These are phyloP conservation scores for Meriones unguiculatus DNA, from an alignment of 2,113 vertebrate genomes.

Conservation along the genomic window DNA sequence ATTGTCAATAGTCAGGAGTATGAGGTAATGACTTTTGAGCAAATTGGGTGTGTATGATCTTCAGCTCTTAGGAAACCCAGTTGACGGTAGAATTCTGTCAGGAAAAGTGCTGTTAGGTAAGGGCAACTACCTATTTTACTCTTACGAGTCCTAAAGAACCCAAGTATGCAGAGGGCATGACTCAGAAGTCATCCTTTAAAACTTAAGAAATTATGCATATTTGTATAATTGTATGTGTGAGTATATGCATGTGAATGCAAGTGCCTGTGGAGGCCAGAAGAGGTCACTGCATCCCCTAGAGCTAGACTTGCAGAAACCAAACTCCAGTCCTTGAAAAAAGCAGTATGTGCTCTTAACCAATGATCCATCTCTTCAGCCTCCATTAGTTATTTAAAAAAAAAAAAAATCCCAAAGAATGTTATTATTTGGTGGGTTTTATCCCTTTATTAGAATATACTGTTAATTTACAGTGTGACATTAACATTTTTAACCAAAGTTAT, in stretches of 20 bases:
- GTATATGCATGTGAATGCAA: background rate
- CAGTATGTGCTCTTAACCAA: background rate
- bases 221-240: background rate
- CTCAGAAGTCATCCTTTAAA: constrained; percentile 48
- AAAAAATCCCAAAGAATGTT: background rate
- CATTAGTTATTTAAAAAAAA: constrained; percentile 1
- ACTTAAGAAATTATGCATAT: background rate
- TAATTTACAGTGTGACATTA: constrained; percentile 22
- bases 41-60: constrained; percentile 11
- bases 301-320: background rate
- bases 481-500: constrained; percentile 53
- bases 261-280: background rate
- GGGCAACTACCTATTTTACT: constrained; percentile 21
- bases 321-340: background rate
- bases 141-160: constrained; percentile 22
- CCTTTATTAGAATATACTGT: constrained; percentile 37
- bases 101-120: background rate
- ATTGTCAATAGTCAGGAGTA: background rate
- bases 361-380: background rate
- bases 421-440: constrained; percentile 6
- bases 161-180: background rate
- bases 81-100: background rate
- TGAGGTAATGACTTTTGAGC: background rate
- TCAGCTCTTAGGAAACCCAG: constrained; percentile 27
- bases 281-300: background rate